These are phyloP conservation scores for Smittia sp. DNA, from an alignment of 2,888 invertebrate species.

Conservation along the genomic window DNA sequence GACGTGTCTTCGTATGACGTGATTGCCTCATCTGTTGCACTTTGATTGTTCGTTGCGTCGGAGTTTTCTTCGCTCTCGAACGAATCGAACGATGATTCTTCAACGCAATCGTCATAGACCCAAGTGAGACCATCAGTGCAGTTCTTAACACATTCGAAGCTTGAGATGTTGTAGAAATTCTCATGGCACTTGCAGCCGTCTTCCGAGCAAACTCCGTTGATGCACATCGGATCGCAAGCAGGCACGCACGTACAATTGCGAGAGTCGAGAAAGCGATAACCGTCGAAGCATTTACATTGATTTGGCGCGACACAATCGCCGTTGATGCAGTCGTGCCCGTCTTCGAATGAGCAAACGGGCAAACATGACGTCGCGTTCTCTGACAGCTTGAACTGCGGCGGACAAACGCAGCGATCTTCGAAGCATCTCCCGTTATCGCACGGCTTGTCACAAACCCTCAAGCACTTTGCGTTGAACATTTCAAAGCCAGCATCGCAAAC, in stretches of 20 bases:
- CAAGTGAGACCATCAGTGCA: neutral
- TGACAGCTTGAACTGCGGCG: neutral
- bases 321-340: slow-evolving; percentile 56
- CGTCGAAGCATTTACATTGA: slow-evolving; percentile 44
- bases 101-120: neutral
- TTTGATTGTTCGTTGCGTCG: neutral
- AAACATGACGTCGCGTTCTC: neutral
- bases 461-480: slow-evolving; percentile 24
- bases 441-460: slow-evolving; percentile 43
- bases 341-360: slow-evolving; percentile 55
- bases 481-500: slow-evolving; percentile 44
- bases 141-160: slow-evolving; percentile 19
- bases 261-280: slow-evolving; percentile 21
- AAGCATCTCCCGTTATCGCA: slow-evolving; percentile 51
- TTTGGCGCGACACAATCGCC: slow-evolving; percentile 47
- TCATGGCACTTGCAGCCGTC: slow-evolving; percentile 30
- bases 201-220: slow-evolving; percentile 3
- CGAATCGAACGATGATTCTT: neutral
- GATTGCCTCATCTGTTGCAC: neutral
- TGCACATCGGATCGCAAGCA: slow-evolving; percentile 7
- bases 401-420: slow-evolving; percentile 43
- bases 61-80: neutral
- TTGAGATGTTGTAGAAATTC: neutral
- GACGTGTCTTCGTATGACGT: too few species aligned
- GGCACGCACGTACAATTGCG: slow-evolving; percentile 31